Evolutionary conservation across 2,888 invertebrate species (phyloP), one percentile per base, ranked within the genome.

Genomic region (Drosophila anomalipes): DNA sequence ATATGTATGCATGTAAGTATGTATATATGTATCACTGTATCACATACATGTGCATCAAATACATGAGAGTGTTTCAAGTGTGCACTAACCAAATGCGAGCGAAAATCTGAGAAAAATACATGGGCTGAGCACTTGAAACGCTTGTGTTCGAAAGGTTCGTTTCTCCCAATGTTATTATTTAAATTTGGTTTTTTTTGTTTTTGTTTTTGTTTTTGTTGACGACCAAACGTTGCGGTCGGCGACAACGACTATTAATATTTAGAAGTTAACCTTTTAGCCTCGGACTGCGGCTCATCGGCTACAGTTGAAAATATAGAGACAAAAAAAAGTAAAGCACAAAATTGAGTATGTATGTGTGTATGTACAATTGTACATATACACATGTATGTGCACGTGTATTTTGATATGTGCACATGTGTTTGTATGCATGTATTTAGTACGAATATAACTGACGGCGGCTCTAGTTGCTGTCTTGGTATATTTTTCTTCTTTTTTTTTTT

Each of bases 191-290:
- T 64, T 37, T 51, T 67, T 69, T 64, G 33, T 51, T 67, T 51
- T 67, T 74, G 53, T 54, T 70, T 19, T 60, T 62, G 61, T 66
- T 66, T 63, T 66, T 32, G 53, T 86, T 90, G 77, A 73, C 71
- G 69, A 84, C 69, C 74, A 74, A 82, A 81, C 62, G 64, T 71
- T 74, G 62, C 56, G 52, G 69, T 51, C 76, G 74, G 75, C 88
- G 71, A 82, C 82, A 83, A 76, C 90, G 92, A 86, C 92, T 92
- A 92, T 92, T 92, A 92, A 92, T 92, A 92, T 92, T 92, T 92
- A 92, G 92, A 92, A 92, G 92, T 92, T 92, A 92, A 92, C 92
- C 92, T 92, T 90, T 91, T 92, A 91, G 91, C 92, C 92, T 81
- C 59, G 75, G 75, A 80, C 82, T 77, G 77, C 81, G 84, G 82